Evolutionary conservation across 1,140 invertebrate species (phyloP), one percentile per base, ranked within the genome.

Genomic region (Drosophila tani): DNA sequence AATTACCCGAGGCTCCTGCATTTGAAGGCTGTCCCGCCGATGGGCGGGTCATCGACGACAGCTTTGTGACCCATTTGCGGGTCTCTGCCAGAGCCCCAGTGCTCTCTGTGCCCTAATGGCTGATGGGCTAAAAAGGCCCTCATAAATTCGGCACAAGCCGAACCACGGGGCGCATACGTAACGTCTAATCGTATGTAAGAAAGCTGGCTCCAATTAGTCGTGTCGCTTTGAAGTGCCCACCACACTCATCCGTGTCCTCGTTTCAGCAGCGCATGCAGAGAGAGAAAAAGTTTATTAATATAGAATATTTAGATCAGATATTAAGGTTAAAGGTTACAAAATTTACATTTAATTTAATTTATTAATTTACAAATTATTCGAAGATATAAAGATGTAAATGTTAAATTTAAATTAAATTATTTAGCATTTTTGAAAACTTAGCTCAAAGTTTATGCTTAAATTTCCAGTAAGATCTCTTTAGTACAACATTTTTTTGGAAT

Each of bases 171-270:
- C 83, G 83, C 80, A 87, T 87, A 79, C 79, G 69, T 75, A 87
- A 82, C 85, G 75, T 70, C 68, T 64, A 46, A 53, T 24, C 62
- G 53, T 50, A 64, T 63, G 68, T 75, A 82, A 87, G 83, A 77
- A 82, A 67, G 75, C 76, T 55, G 69, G 69, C 73, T 80, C 84
- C 84, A 87, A 87, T 87, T 87, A 87, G 84, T 81, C 83, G 83
- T 79, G 80, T 82, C 85, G 75, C 66, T 71, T 81, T 88, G 62
- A 84, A 87, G 84, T 84, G 74, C 76, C 63, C 79, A 65, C 64
- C 67, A 68, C 66, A 70, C 82, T 75, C 51, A 66, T 80, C 57
- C 63, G 51, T 73, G 67, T 57, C 77, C 79, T 73, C 75, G 82
- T 85, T 66, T 66, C 73, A 66, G 60, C 38, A 24, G 12, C 29